These are phyloP conservation scores for Pantherophis vulpinus DNA, from an alignment of 2,797 vertebrate species.

Conservation along the genomic window DNA sequence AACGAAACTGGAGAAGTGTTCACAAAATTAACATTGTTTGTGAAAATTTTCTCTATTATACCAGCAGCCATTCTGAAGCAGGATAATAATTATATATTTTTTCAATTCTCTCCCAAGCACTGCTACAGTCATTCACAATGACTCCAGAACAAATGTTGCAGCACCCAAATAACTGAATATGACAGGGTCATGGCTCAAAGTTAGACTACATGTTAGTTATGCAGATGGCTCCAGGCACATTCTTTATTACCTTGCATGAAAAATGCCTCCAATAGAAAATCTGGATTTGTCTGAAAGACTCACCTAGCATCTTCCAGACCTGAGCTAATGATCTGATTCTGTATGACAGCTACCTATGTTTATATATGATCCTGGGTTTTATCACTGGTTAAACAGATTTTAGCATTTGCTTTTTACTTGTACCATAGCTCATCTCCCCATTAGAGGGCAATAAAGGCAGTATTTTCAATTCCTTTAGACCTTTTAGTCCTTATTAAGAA, in stretches of 20 bases:
- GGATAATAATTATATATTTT: neutral
- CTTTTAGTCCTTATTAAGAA: neutral
- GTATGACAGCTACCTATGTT: neutral
- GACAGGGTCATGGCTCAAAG: neutral
- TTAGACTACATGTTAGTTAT: neutral
- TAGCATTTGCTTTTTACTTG: neutral
- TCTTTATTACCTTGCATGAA: neutral
- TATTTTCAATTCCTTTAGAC: neutral
- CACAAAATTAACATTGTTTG: neutral
- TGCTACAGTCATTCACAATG: neutral
- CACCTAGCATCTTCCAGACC: neutral
- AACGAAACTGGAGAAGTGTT: neutral
- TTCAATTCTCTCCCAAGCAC: neutral
- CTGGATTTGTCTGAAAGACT: neutral
- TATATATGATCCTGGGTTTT: neutral
- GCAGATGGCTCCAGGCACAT: neutral
- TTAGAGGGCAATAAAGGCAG: slow-evolving; percentile 19
- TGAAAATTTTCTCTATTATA: neutral
- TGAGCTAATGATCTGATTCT: neutral
- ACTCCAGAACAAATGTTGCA: neutral
- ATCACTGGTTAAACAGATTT: neutral
- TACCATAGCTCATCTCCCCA: neutral
- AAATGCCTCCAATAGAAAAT: neutral
- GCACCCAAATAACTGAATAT: neutral
- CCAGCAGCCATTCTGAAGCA: neutral